Conservation (phyloP, 2,113 vertebrate genomes). For the Apodemus sylvaticus region DNA sequence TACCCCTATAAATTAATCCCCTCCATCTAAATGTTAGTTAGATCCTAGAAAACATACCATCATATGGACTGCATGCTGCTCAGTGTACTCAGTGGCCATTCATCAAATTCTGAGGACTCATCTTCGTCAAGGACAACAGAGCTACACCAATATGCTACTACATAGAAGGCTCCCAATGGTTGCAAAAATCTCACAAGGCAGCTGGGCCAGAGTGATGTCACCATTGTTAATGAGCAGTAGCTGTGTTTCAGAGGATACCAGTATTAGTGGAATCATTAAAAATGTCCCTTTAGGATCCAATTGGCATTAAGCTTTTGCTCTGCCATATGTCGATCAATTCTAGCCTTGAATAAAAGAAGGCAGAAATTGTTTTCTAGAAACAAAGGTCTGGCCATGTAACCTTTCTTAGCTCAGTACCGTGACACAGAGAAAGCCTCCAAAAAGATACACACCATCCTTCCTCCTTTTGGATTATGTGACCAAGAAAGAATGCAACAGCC, state of each 20-base stretch:
- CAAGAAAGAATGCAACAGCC: not conserved
- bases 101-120: not conserved
- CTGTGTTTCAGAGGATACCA: not conserved
- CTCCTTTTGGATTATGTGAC: not conserved
- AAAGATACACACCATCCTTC: not conserved
- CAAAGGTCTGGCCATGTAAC: not conserved
- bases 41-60: not conserved
- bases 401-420: not conserved
- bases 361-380: conserved; percentile 7
- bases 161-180: not conserved
- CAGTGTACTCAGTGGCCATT: not conserved
- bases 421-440: not conserved
- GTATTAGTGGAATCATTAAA: not conserved
- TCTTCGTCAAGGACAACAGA: not conserved
- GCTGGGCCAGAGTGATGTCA: too few relatives aligned
- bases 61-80: not conserved
- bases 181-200: not conserved
- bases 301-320: not conserved
- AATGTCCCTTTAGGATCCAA: not conserved
- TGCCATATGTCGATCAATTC: not conserved
- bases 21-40: not conserved
- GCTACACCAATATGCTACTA: too few relatives aligned
- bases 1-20: not conserved
- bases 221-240: not conserved
- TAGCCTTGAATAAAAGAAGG: not conserved